These are phyloP conservation scores for Drosophila nannoptera DNA, from an alignment of 1,140 invertebrate species.

Conservation along the genomic window DNA sequence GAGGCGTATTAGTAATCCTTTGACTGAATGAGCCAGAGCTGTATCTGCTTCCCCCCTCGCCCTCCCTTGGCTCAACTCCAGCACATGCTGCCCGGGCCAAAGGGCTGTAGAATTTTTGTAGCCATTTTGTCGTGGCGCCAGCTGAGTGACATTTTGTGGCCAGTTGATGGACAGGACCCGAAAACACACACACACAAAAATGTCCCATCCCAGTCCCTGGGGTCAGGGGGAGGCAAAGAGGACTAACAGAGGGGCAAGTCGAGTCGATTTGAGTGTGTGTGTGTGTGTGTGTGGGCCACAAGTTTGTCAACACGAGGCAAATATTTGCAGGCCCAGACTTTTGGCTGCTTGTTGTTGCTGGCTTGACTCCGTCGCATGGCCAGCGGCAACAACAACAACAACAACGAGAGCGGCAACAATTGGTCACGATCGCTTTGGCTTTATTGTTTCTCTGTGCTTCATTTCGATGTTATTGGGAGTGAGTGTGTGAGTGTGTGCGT, in stretches of 20 bases:
- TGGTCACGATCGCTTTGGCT: conserved; percentile 72
- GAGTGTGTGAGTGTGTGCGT: conserved; percentile 21
- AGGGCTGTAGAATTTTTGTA: conserved; percentile 30
- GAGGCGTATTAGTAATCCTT: background rate
- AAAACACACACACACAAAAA: conserved; percentile 22
- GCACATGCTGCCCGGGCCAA: background rate
- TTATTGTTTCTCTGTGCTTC: conserved; percentile 57
- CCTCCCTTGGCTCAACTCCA: background rate
- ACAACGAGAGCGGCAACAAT: conserved; percentile 39
- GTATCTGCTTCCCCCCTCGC: background rate
- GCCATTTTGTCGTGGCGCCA: conserved; percentile 40
- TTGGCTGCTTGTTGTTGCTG: conserved; percentile 26
- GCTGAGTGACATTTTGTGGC: conserved; percentile 60
- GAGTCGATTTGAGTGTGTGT: conserved; percentile 1
- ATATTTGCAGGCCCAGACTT: conserved; percentile 64
- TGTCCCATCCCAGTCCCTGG: conserved; percentile 20
- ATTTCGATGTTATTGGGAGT: conserved; percentile 35
- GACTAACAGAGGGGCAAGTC: background rate
- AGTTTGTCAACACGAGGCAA: conserved; percentile 63
- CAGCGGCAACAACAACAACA: conserved; percentile 34
- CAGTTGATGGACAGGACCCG: conserved; percentile 55
- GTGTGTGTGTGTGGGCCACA: conserved; percentile 36
- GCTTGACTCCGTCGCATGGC: conserved; percentile 32
- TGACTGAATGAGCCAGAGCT: background rate
- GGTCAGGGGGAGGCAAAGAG: conserved; percentile 12